Evolutionary conservation across 2,888 invertebrate genomes (phyloP).

Genomic region (Pyralis farinalis): DNA sequence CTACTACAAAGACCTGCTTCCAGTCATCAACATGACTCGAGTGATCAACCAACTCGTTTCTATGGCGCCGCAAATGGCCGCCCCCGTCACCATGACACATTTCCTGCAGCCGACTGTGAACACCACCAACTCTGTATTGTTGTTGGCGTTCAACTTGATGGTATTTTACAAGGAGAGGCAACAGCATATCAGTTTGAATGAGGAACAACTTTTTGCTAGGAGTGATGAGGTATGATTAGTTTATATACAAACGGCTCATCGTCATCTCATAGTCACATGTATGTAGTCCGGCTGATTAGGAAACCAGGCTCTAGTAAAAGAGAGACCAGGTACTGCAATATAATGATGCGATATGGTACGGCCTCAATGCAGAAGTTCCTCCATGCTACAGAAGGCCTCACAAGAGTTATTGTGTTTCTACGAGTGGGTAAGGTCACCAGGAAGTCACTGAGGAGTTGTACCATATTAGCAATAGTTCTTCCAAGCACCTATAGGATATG

Average conservation of each 20-base stretch:
- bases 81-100: conserved; percentile 37
- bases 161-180: conserved; percentile 47
- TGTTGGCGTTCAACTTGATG: conserved; percentile 53
- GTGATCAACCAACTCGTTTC: conserved; percentile 50
- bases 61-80: conserved; percentile 34
- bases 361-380: no score
- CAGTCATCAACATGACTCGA: conserved; percentile 59
- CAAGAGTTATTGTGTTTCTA: no score
- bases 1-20: conserved; percentile 64
- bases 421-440: no score
- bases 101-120: conserved; percentile 51
- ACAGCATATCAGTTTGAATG: conserved; percentile 46
- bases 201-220: conserved; percentile 48
- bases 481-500: no score
- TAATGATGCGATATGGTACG: no score
- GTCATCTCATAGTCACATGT: no score
- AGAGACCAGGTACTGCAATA: no score
- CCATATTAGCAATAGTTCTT: no score
- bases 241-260: background rate
- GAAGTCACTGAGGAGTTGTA: no score
- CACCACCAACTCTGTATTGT: conserved; percentile 45
- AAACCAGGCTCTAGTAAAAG: no score
- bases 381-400: no score
- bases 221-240: conserved; percentile 30
- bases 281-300: no score